Conservation (phyloP, 2,113 vertebrate genomes). For the Axis porcinus region DNA sequence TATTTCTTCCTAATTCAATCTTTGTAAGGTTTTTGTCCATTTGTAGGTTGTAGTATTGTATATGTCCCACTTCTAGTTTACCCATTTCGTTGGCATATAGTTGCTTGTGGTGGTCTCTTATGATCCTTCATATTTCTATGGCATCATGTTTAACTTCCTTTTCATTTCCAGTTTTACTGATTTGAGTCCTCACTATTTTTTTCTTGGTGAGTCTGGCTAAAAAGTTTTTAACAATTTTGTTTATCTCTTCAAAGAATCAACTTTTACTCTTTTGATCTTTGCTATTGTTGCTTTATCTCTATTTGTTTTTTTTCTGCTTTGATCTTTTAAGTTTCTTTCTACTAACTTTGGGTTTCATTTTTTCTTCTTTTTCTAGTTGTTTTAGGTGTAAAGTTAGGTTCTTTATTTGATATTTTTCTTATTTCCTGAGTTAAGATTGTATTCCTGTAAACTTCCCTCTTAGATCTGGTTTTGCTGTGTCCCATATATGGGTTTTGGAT, state of each 20-base stretch:
- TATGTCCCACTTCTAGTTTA: background rate
- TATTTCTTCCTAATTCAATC: background rate
- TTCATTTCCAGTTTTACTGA: background rate
- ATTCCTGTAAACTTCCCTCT: background rate
- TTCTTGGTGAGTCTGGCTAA: background rate
- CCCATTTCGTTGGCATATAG: background rate
- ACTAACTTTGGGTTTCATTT: background rate
- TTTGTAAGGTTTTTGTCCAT: background rate
- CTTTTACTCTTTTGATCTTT: background rate
- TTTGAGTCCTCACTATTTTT: background rate
- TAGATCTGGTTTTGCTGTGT: background rate
- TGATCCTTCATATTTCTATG: background rate
- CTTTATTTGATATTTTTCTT: background rate
- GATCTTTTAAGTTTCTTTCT: background rate
- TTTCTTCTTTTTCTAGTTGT: background rate
- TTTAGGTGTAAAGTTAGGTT: background rate
- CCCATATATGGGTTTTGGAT: background rate
- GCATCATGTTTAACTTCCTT: background rate
- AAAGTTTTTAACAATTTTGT: background rate
- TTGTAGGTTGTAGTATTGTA: background rate
- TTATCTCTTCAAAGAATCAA: background rate
- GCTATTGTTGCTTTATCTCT: background rate
- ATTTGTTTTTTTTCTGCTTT: background rate
- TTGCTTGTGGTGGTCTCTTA: background rate
- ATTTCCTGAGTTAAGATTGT: background rate